Evolutionary conservation across 2,888 invertebrate species (phyloP).

Genomic region (Carabus problematicus): DNA sequence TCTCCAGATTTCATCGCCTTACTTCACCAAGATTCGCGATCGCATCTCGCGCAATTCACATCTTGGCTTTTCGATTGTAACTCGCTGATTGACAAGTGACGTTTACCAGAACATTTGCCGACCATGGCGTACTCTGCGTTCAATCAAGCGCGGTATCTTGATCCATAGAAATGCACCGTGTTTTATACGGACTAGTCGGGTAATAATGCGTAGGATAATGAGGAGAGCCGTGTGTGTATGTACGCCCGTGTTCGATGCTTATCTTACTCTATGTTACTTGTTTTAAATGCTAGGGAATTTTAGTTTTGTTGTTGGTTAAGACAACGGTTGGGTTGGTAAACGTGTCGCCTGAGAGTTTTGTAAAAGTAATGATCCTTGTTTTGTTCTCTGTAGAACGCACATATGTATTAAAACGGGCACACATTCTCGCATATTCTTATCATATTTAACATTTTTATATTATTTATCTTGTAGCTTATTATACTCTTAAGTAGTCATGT

Average conservation of each 20-base stretch:
- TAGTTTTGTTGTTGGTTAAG: not conserved
- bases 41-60: not conserved
- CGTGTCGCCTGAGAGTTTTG: too few species aligned
- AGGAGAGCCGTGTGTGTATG: not conserved
- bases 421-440: too few species aligned
- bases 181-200: not conserved
- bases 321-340: too few species aligned
- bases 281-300: not conserved
- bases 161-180: not conserved
- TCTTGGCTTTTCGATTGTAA: not conserved
- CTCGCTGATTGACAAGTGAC: not conserved
- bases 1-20: too few species aligned
- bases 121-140: not conserved
- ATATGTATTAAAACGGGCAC: too few species aligned
- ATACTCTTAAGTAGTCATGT: too few species aligned
- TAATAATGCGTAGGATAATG: too few species aligned
- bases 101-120: not conserved
- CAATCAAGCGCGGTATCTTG: constrained; percentile 2
- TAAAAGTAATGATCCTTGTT: too few species aligned
- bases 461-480: too few species aligned
- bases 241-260: not conserved
- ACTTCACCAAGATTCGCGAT: not conserved
- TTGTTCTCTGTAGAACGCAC: too few species aligned
- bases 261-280: constrained; percentile 1
- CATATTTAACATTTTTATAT: too few species aligned